Base-by-base conservation (phyloP, 2,888 invertebrate species). In the Napeogenes inachia region DNA sequence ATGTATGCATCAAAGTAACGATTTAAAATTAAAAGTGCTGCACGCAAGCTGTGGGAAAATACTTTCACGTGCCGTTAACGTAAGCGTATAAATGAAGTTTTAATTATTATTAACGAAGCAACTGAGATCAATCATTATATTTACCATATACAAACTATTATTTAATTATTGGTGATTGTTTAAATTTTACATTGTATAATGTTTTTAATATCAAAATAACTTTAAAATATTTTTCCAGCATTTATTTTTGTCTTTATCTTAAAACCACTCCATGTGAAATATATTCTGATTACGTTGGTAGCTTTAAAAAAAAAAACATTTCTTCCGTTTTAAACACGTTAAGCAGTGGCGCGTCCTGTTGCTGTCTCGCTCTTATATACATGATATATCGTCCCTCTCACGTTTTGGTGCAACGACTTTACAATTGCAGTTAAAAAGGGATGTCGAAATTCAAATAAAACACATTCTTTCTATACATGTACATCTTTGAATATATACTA, bases 341-440 rank as follows among this genome's bases (percentile, higher is more conserved):
- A 62, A 64, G 57, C 67, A 67, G 62, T 50, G 61, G 62, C 64
- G 67, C 67, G 61, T 67, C 62, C 64, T 60, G 62, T 60, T 53
- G 35, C 56, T 35, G 3, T 69, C 67, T 61, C 62, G 42, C 61
- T 69, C 62, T 42, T 13, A 42, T 54, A 12, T 56, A 5, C 21
- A 12, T 8, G 45, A 30, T 12, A 5, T 45, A 1, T 35, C 61
- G 54, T 69, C 68, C 61, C 53, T 56, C 57, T 69, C 62, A 8
- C 45, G 56, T 57, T 50, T 13, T 42, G 55, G 57, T 56, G 46
- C 66, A 56, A 63, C 64, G 62, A 57, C 50, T 50, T 30, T 30
- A 50, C 62, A 64, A 63, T 57, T 61, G 59, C 59, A 59, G 53
- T 57, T 42, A 33, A 47, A 62, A 54, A 67, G 65, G 62, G 62